Conservation (phyloP, 2,113 vertebrate species). For the Vireo altiloquus region DNA sequence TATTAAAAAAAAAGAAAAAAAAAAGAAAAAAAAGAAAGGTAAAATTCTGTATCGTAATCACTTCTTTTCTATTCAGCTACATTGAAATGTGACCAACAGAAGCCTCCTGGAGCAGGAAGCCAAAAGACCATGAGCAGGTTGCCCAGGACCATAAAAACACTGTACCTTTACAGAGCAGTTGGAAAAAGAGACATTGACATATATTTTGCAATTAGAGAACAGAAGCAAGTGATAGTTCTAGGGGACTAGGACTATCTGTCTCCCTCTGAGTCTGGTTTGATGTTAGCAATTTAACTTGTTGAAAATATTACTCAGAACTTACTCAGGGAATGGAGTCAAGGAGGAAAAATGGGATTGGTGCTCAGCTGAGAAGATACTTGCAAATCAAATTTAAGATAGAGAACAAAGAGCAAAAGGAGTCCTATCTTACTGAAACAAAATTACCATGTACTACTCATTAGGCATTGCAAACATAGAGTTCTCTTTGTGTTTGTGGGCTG, state of each 20-base stretch:
- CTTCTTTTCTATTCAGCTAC: background rate
- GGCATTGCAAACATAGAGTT: background rate
- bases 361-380: background rate
- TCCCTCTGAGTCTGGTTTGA: background rate
- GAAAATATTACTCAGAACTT: background rate
- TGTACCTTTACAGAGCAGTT: background rate
- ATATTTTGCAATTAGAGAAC: background rate
- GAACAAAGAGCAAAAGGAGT: background rate
- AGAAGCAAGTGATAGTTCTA: background rate
- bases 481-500: background rate
- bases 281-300: background rate
- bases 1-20: background rate
- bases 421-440: background rate
- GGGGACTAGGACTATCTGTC: background rate
- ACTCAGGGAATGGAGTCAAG: background rate
- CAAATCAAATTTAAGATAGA: background rate
- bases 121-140: rapidly evolving
- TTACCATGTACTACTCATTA: background rate
- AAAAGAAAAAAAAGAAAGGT: rapidly evolving
- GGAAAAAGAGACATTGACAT: background rate
- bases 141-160: background rate
- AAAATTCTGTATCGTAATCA: background rate
- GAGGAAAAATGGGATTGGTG: background rate
- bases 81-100: background rate
- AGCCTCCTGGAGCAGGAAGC: background rate